phyloP scores from a whole-genome alignment of 1,140 invertebrate species.

The Pararge aegeria region DNA sequence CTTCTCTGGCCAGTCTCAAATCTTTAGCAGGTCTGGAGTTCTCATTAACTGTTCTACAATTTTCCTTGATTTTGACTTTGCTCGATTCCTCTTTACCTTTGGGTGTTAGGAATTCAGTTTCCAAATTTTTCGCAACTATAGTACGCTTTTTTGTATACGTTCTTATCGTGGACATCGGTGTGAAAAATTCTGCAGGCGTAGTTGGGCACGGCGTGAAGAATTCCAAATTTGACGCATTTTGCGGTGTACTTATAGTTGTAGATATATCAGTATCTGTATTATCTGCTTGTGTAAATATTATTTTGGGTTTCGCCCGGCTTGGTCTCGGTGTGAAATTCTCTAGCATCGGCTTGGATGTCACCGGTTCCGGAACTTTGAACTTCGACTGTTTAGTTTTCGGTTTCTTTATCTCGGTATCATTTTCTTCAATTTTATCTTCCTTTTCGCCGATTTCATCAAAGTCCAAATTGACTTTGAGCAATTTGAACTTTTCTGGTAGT shows the following conservation, averaged over 20 bases:
- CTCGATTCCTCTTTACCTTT: slow-evolving; percentile 29
- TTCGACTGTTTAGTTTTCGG: slow-evolving; percentile 17
- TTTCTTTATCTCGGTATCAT: neutral
- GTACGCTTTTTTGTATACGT: slow-evolving; percentile 43
- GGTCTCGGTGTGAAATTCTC: slow-evolving; percentile 45
- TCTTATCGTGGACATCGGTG: slow-evolving; percentile 48
- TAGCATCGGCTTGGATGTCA: slow-evolving; percentile 40
- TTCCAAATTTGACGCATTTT: slow-evolving; percentile 8
- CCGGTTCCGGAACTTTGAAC: slow-evolving; percentile 59
- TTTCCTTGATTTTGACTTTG: neutral
- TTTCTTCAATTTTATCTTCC: slow-evolving; percentile 28
- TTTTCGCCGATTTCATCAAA: slow-evolving; percentile 26
- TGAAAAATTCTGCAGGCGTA: slow-evolving; percentile 41
- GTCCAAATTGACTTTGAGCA: slow-evolving; percentile 50
- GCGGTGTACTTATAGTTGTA: slow-evolving; percentile 31
- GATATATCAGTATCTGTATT: slow-evolving; percentile 11
- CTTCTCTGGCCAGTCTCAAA: neutral
- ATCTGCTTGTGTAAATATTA: slow-evolving; percentile 30
- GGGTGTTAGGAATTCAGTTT: slow-evolving; percentile 50
- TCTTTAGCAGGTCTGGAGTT: too few species aligned
- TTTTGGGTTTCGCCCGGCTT: slow-evolving; percentile 34
- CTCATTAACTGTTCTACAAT: too few species aligned
- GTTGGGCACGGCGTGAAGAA: slow-evolving; percentile 17
- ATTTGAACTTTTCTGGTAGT: slow-evolving; percentile 50
- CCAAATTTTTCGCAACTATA: slow-evolving; percentile 59